Base-by-base conservation (phyloP, 2,113 vertebrate genomes). In the Hydropotes inermis region DNA sequence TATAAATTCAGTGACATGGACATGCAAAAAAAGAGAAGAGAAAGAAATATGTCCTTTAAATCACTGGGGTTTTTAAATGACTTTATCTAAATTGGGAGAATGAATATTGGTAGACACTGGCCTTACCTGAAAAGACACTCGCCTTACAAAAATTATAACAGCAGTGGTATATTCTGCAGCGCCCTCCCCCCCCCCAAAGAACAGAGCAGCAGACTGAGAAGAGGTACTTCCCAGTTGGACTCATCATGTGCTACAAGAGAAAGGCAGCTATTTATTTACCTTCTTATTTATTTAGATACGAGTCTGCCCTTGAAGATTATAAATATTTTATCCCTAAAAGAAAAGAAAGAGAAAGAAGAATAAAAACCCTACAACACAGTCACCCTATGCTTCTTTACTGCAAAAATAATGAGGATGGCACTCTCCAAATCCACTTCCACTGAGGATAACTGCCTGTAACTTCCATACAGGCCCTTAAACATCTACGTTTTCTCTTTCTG, bases 81-180 rank as follows among this genome's bases (percentile, higher is more conserved):
- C 60, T 70, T 91, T 95, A 89, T 89, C 86, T 58, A 96, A 61
- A 58, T 45, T 91, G 60, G n/a, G 91, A 94, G 25, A 91, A 84
- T 96, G 16, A 93, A 55, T 86, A 91, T 74, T 9, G 0, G 70
- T 43, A 27, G 21, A 76, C 70, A 76, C 13, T 76, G 70, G 39
- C 39, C 70, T 76, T 76, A 43, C 23, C 70, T 76, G 12, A 27
- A 27, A 28, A 54, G 39, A 30, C 14, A 36, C 2, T 87, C 50
- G 8, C 21, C 4, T 92, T 94, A 50, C 7, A 87, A 64, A 87
- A 91, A 57, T 57, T 61, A 25, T 67, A 92, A 94, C 27, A 76
- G 30, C 8, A 14, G 23, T 25, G 11, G 1, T 28, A 16, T 17
- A 54, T n/a, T 70, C n/a, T 39, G 17, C 19, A 81, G 58, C n/a